phyloP scores from a whole-genome alignment of 1,140 invertebrate species.

The Bombus pyrosoma region DNA sequence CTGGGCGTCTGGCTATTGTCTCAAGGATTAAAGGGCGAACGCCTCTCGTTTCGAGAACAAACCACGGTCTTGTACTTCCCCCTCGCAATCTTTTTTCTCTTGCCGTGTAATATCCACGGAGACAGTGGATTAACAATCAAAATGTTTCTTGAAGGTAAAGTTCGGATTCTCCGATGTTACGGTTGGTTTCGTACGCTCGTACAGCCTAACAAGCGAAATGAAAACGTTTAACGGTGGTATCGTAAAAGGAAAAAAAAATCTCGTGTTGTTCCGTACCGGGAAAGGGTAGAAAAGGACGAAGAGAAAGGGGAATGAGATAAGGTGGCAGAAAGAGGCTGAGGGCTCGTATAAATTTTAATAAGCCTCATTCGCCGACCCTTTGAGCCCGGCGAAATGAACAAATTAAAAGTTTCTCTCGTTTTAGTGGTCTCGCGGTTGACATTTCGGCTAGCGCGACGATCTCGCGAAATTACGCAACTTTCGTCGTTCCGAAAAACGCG shows the following conservation, averaged over 20 bases:
- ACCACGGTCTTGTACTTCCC: conserved; percentile 44
- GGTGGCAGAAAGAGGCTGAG: conserved; percentile 16
- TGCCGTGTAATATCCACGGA: background rate
- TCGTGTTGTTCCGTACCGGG: background rate
- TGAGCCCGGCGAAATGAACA: conserved; percentile 78
- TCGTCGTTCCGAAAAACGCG: conserved; percentile 71
- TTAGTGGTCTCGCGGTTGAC: conserved; percentile 80
- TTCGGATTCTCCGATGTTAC: background rate
- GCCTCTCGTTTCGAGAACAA: conserved; percentile 76
- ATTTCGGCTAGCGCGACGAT: conserved; percentile 72
- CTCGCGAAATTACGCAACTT: conserved; percentile 74
- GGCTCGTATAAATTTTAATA: conserved; percentile 79
- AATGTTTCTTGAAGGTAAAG: background rate
- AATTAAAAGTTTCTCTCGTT: conserved; percentile 80
- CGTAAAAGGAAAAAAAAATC: background rate
- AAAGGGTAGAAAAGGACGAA: background rate
- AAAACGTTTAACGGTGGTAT: conserved; percentile 12
- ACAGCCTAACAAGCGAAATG: background rate
- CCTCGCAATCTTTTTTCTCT: conserved; percentile 19
- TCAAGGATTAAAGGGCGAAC: conserved; percentile 79
- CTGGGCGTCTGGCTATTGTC: conserved; percentile 67
- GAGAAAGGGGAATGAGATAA: conserved; percentile 3
- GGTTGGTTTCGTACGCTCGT: conserved; percentile 8
- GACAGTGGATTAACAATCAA: conserved; percentile 6
- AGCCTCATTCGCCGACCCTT: conserved; percentile 77